Percentiles rank a stretch among this genome's conserved stretches.
Conservation (phyloP, 2,888 invertebrate genomes). For the Sinotaia quadrata region DNA sequence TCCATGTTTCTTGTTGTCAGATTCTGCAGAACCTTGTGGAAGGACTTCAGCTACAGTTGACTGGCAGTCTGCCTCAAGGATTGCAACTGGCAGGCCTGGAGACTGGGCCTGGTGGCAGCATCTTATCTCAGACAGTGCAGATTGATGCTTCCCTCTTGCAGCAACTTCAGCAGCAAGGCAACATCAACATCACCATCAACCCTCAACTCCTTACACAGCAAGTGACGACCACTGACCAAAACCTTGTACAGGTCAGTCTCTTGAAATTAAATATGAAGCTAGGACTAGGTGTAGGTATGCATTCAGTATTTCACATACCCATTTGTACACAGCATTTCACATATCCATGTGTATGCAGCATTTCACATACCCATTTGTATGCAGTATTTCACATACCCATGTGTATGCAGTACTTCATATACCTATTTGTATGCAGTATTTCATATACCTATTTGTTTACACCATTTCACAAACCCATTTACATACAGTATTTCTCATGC, state of each 20-base stretch:
- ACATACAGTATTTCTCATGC: too few relatives aligned
- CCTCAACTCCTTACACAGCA: conserved; percentile 41
- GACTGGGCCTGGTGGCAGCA: conserved; percentile 47
- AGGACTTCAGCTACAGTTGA: conserved; percentile 70
- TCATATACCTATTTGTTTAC: too few relatives aligned
- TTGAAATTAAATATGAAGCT: too few relatives aligned
- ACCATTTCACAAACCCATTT: too few relatives aligned
- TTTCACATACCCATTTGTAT: too few relatives aligned
- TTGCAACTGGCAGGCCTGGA: conserved; percentile 72
- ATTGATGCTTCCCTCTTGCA: conserved; percentile 74
- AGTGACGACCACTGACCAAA: conserved; percentile 3
- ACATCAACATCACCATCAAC: conserved; percentile 70
- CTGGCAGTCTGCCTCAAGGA: conserved; percentile 60
- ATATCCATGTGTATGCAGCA: too few relatives aligned
- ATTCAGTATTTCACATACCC: too few relatives aligned
- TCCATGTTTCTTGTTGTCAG: conserved; percentile 40
- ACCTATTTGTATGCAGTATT: too few relatives aligned
- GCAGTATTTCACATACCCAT: too few relatives aligned
- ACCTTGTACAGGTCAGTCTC: conserved; percentile 22
- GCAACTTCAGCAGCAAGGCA: conserved; percentile 71
- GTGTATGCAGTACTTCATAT: too few relatives aligned
- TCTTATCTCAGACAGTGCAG: conserved; percentile 72
- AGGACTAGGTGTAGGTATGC: too few relatives aligned
- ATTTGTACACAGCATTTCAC: too few relatives aligned
- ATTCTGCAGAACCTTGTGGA: conserved; percentile 64